These are phyloP conservation scores for Gymnogyps californianus DNA, from an alignment of 2,113 vertebrate species.

Conservation along the genomic window DNA sequence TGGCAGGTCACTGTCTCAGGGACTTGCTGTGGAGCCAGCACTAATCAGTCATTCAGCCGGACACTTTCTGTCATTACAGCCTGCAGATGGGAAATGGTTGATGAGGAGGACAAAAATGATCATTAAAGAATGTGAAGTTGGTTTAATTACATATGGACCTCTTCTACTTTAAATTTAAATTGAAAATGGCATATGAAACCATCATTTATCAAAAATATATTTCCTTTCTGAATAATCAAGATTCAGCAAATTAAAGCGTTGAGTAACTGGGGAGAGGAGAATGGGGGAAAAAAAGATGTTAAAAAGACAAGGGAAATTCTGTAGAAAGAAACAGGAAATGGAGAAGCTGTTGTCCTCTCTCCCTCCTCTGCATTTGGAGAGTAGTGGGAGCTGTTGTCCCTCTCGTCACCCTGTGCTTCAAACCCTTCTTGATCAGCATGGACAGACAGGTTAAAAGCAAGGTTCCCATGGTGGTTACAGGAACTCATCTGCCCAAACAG, in stretches of 20 bases:
- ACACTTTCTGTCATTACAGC: background rate
- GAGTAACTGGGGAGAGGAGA: background rate
- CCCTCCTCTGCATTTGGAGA: background rate
- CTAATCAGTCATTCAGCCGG: background rate
- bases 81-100: background rate
- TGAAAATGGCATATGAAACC: background rate
- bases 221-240: background rate
- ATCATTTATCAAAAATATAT: background rate
- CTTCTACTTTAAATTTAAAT: background rate
- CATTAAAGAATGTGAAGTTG: background rate
- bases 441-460: background rate
- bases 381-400: background rate
- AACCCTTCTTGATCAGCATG: background rate
- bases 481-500: background rate
- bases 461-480: background rate
- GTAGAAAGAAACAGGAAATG: background rate
- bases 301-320: background rate
- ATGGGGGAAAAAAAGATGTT: fast-evolving
- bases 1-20: background rate
- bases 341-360: background rate
- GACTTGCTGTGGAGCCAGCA: background rate
- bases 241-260: background rate
- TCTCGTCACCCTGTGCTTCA: background rate
- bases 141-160: background rate
- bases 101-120: background rate